These are phyloP conservation scores for Caenorhabditis afra DNA, from an alignment of 2,888 invertebrate species.

Conservation along the genomic window DNA sequence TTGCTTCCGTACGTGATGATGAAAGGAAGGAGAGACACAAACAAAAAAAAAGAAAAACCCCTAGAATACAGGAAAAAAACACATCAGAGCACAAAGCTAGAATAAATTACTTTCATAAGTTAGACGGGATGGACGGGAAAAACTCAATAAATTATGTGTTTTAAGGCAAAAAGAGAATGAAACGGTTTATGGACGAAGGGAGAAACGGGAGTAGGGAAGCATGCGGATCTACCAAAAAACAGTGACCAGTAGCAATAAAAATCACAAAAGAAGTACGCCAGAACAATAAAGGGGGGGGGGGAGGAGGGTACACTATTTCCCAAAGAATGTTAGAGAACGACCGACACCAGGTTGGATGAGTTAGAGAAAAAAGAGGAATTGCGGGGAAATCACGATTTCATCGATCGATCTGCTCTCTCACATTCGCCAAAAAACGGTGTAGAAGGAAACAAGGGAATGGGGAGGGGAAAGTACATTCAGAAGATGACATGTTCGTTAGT, in stretches of 20 bases:
- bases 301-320: constrained; percentile 33
- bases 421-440: constrained; percentile 41
- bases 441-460: background rate
- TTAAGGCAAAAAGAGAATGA: constrained; percentile 17
- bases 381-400: background rate
- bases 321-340: constrained; percentile 44
- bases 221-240: constrained; percentile 25
- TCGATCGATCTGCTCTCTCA: constrained; percentile 38
- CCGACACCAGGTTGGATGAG: constrained; percentile 37
- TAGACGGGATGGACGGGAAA: constrained; percentile 1
- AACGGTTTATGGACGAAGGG: background rate
- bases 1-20: constrained; percentile 1
- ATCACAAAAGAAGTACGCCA: constrained; percentile 44
- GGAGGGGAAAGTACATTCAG: constrained; percentile 28
- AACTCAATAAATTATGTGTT: constrained; percentile 50
- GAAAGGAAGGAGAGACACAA: constrained; percentile 11
- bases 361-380: constrained; percentile 1
- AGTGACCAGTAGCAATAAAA: constrained; percentile 53
- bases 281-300: constrained; percentile 37
- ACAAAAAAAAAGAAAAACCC: constrained; percentile 16
- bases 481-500: constrained; percentile 14
- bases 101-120: constrained; percentile 45
- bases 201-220: constrained; percentile 24
- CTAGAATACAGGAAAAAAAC: constrained; percentile 49
- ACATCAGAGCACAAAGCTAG: constrained; percentile 26